These are phyloP conservation scores for Rhombomys opimus DNA, from an alignment of 2,113 vertebrate genomes.

Conservation along the genomic window DNA sequence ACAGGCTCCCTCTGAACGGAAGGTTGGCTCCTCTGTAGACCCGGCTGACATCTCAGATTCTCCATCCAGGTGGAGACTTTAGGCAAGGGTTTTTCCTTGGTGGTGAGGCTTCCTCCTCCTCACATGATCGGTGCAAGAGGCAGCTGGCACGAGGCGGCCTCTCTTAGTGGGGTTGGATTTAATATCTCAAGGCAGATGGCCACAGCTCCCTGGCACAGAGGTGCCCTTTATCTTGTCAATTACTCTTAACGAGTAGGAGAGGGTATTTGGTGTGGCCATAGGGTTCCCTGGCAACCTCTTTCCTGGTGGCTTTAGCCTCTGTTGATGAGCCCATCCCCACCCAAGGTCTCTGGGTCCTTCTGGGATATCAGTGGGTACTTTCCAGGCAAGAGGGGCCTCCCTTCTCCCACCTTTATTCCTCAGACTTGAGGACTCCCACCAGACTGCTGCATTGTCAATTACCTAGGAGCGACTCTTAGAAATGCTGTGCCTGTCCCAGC, in stretches of 20 bases:
- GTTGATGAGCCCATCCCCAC: neutral
- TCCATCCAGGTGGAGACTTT: neutral
- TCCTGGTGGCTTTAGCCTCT: neutral
- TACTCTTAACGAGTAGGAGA: neutral
- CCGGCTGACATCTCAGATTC: neutral
- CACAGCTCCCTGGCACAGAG: neutral
- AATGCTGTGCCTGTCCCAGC: neutral
- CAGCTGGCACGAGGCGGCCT: neutral
- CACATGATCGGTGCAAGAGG: neutral
- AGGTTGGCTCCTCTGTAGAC: neutral
- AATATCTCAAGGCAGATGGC: neutral
- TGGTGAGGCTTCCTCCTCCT: neutral
- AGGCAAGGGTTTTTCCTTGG: neutral
- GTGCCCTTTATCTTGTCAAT: neutral
- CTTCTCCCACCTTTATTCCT: neutral
- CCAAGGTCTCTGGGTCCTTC: neutral
- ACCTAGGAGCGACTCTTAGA: neutral
- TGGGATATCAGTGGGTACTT: neutral
- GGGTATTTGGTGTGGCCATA: neutral
- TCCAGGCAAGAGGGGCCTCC: neutral
- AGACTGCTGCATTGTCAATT: neutral
- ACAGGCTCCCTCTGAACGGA: too few relatives aligned
- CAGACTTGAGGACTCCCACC: too few relatives aligned
- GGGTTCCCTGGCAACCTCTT: neutral
- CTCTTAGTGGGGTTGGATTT: neutral